Evolutionary conservation across 2,113 vertebrate genomes (phyloP).

Genomic region (Hemiprocne comata): DNA sequence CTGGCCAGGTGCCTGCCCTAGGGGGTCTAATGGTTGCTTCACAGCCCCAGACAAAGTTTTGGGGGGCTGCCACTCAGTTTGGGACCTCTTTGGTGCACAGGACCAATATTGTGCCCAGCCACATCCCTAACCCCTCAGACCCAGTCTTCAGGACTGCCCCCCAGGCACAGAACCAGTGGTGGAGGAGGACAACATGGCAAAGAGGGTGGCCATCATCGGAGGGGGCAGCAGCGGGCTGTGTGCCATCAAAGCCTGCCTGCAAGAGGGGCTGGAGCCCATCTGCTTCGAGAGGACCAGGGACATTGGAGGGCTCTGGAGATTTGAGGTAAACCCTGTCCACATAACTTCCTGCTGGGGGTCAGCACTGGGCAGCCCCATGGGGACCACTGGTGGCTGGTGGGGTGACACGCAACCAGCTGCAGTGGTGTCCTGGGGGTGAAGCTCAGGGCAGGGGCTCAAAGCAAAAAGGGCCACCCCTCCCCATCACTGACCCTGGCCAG

Average conservation of each 20-base stretch:
- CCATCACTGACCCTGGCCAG: background rate
- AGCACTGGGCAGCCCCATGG: background rate
- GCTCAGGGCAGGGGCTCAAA: background rate
- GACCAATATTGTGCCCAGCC: background rate
- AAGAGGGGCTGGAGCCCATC: constrained; percentile 78
- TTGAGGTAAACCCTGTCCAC: constrained; percentile 66
- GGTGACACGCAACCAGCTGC: rapidly evolving
- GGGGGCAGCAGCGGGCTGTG: constrained; percentile 81
- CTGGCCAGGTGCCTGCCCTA: too few species aligned
- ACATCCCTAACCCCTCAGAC: rapidly evolving
- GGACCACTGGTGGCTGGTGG: background rate
- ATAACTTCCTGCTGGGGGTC: background rate
- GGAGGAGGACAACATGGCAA: constrained; percentile 12
- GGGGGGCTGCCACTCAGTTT: background rate
- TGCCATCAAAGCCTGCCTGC: constrained; percentile 81
- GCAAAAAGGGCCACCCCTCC: background rate
- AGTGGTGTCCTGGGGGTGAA: background rate
- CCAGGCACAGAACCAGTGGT: background rate
- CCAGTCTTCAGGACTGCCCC: rapidly evolving
- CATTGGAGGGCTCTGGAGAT: constrained; percentile 82
- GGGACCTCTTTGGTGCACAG: background rate
- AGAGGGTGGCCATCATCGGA: constrained; percentile 82
- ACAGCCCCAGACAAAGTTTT: background rate
- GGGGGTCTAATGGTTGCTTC: background rate
- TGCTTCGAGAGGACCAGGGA: constrained; percentile 82